Conservation (phyloP, 2,888 invertebrate genomes). For the Dicyrtomina minuta region DNA sequence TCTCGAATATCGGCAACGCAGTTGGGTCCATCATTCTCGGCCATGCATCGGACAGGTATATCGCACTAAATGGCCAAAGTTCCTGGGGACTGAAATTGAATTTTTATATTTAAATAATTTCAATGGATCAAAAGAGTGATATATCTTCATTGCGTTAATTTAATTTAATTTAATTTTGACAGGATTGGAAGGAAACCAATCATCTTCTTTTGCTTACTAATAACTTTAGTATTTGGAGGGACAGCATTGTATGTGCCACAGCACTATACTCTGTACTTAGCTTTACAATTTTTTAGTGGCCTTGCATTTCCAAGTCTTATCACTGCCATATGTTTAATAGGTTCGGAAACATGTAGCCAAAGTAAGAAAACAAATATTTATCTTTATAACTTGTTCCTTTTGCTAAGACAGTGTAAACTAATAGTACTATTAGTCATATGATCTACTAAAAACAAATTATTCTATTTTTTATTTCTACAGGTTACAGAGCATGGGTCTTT, state of each 20-base stretch:
- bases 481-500: slow-evolving; percentile 29
- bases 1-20: slow-evolving; percentile 61
- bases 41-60: slow-evolving; percentile 63
- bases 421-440: no score
- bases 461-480: background rate
- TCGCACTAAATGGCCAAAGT: no score
- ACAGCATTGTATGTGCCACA: slow-evolving; percentile 12
- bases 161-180: background rate
- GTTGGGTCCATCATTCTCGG: slow-evolving; percentile 62
- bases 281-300: slow-evolving; percentile 22
- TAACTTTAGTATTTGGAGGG: slow-evolving; percentile 22
- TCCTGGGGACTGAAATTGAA: no score
- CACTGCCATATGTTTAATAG: slow-evolving; percentile 20
- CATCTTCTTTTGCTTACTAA: slow-evolving; percentile 20
- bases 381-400: background rate
- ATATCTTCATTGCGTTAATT: background rate
- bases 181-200: slow-evolving; percentile 29
- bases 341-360: slow-evolving; percentile 28
- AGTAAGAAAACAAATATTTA: slow-evolving; percentile 17
- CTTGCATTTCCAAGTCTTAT: slow-evolving; percentile 28
- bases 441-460: no score
- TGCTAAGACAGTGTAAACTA: no score
- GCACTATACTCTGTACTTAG: slow-evolving; percentile 8
- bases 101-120: no score
- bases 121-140: background rate